phyloP scores from a whole-genome alignment of 2,888 invertebrate genomes.

The Nomada fabriciana region DNA sequence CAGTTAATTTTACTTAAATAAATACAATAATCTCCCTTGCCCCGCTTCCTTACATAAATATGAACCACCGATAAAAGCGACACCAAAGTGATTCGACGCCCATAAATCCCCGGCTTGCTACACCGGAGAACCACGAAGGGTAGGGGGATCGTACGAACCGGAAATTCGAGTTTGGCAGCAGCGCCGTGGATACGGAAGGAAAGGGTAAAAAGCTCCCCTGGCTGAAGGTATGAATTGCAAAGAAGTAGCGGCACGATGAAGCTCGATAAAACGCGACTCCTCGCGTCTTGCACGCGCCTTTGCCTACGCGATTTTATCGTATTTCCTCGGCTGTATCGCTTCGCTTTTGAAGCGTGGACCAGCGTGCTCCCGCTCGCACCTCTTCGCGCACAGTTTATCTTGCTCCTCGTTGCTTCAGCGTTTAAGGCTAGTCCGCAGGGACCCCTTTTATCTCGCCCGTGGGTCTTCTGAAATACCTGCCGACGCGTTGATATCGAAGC shows the following conservation, averaged over 20 bases:
- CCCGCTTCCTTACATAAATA: background rate
- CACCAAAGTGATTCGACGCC: background rate
- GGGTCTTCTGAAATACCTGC: background rate
- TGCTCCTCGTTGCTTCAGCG: slow-evolving; percentile 13
- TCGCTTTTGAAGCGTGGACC: slow-evolving; percentile 8
- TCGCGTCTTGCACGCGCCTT: slow-evolving; percentile 29
- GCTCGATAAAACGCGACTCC: slow-evolving; percentile 59
- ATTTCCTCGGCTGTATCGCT: slow-evolving; percentile 36
- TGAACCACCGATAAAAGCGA: background rate
- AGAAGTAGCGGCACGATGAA: slow-evolving; percentile 46
- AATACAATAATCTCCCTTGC: too few species aligned
- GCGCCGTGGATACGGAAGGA: slow-evolving; percentile 47
- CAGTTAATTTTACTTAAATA: too few species aligned
- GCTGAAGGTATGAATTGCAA: slow-evolving; percentile 67
- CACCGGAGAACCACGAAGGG: background rate
- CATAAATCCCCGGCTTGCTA: slow-evolving; percentile 11
- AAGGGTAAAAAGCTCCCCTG: slow-evolving; percentile 44
- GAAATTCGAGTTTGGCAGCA: slow-evolving; percentile 66
- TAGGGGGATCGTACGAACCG: slow-evolving; percentile 35
- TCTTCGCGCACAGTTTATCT: slow-evolving; percentile 7
- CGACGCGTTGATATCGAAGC: slow-evolving; percentile 6
- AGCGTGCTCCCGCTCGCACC: slow-evolving; percentile 11
- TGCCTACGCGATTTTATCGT: slow-evolving; percentile 46
- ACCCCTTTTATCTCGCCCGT: slow-evolving; percentile 34
- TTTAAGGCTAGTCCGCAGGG: slow-evolving; percentile 30